Conservation (phyloP, 2,797 vertebrate species). For the Mormyrops boulengeri region DNA sequence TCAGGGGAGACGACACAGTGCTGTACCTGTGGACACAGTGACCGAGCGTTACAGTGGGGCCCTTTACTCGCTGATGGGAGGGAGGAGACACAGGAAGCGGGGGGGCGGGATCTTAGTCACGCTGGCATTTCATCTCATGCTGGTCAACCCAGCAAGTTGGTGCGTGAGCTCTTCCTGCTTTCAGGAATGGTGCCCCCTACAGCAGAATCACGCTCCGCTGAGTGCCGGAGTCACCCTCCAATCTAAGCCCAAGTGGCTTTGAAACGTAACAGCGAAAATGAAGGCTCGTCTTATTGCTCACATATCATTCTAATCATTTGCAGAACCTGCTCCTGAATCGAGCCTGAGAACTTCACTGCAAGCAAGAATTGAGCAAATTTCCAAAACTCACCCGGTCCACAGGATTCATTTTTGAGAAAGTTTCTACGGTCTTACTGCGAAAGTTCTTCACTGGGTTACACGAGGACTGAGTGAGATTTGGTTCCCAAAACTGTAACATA, state of each 20-base stretch:
- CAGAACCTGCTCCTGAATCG: background rate
- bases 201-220: background rate
- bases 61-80: background rate
- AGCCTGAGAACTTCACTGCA: background rate
- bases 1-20: background rate
- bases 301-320: background rate
- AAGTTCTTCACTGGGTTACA: background rate
- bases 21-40: conserved; percentile 14
- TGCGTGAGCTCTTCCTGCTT: background rate
- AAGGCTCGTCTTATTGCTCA: background rate
- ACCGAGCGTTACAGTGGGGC: background rate
- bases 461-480: background rate
- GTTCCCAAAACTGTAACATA: background rate
- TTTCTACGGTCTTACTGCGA: background rate
- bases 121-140: background rate
- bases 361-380: background rate
- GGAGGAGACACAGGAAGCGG: background rate
- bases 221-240: background rate
- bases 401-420: background rate
- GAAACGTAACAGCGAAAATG: background rate
- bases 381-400: background rate
- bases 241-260: background rate
- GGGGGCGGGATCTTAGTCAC: background rate
- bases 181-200: background rate
- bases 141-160: background rate